A percentile compares a stretch with the other conserved stretches of the same genome.
Evolutionary conservation across 2,797 vertebrate genomes (phyloP).

Genomic region (Echiichthys vipera): DNA sequence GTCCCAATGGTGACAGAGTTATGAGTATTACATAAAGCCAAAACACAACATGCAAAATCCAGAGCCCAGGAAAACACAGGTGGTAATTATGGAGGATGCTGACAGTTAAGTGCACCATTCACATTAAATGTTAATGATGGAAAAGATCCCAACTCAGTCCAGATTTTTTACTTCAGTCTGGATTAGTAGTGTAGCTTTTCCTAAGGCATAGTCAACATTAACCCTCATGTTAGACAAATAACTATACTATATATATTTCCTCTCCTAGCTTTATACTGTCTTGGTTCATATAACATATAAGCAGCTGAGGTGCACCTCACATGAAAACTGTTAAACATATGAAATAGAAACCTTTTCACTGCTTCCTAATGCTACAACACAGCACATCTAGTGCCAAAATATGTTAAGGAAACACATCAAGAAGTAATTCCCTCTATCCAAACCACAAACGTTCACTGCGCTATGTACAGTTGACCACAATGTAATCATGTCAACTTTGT

Average conservation of each 20-base stretch:
- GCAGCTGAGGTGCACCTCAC: neutral
- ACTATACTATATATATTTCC: neutral
- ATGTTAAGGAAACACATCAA: conserved; percentile 1
- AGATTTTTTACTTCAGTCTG: neutral
- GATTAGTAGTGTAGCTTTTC: neutral
- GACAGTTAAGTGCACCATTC: neutral
- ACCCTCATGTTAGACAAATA: neutral
- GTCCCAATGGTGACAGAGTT: conserved; percentile 21
- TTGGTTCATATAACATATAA: neutral
- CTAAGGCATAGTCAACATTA: neutral
- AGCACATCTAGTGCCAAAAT: neutral
- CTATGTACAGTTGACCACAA: conserved; percentile 12
- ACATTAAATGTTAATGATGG: neutral
- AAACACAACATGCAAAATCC: neutral
- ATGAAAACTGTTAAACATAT: neutral
- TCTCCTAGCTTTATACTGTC: neutral
- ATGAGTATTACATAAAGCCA: neutral
- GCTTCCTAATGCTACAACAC: neutral
- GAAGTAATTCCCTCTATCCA: conserved; percentile 15
- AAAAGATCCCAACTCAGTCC: neutral
- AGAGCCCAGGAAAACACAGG: neutral
- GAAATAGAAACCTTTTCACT: neutral
- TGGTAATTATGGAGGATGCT: neutral
- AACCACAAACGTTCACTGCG: conserved; percentile 22
- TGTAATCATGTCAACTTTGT: conserved; percentile 26